A percentile compares a stretch with the other conserved stretches of the same genome.
Conservation (phyloP, 1,140 invertebrate genomes). For the Phenacoccus solenopsis region DNA sequence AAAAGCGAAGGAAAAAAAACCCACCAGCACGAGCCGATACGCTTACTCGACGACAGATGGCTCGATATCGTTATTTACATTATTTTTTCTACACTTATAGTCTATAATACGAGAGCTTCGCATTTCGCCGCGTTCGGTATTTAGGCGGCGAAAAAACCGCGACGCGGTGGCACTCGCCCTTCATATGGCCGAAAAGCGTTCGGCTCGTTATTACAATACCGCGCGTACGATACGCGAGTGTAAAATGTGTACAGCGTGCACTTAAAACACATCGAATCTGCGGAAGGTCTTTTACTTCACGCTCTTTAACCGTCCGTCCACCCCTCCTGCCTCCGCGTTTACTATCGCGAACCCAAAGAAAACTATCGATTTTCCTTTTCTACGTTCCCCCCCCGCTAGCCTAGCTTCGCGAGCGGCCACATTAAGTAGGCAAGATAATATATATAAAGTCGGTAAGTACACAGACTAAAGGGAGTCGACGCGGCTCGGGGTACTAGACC, state of each 20-base stretch:
- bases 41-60: background rate
- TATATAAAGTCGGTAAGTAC: conserved; percentile 15
- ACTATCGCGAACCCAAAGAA: background rate
- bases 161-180: background rate
- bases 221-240: too few relatives aligned
- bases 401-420: background rate
- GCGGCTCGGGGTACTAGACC: too few relatives aligned
- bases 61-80: background rate
- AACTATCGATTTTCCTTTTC: conserved; percentile 8
- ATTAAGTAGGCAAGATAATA: conserved; percentile 18
- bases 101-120: too few relatives aligned
- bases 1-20: background rate
- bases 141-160: background rate
- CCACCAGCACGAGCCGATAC: background rate
- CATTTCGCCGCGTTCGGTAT: too few relatives aligned
- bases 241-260: background rate
- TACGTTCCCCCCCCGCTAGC: background rate
- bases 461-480: conserved; percentile 3
- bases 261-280: background rate
- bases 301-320: background rate
- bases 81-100: too few relatives aligned
- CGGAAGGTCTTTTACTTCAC: conserved; percentile 9
- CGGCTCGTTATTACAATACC: too few relatives aligned
- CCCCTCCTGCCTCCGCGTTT: background rate
- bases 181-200: too few relatives aligned